Evolutionary conservation across 2,888 invertebrate species (phyloP).

Genomic region (Trichopria drosophilae): DNA sequence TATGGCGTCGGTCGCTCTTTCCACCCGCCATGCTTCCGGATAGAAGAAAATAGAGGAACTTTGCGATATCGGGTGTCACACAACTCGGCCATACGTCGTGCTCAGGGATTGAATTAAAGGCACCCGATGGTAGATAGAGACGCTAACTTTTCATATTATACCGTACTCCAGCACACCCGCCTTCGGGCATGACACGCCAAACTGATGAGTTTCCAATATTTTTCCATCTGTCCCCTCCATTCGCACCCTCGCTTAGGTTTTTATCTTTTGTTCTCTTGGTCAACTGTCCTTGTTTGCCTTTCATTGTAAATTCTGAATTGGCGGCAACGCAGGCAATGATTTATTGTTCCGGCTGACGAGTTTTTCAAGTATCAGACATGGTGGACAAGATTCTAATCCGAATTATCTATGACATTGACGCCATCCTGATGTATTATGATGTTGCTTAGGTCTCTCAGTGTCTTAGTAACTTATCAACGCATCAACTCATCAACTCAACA

Average conservation of each 20-base stretch:
- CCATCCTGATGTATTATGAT: too few relatives aligned
- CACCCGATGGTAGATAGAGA: conserved; percentile 33
- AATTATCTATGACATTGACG: too few relatives aligned
- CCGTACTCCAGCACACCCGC: conserved; percentile 10
- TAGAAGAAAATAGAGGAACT: conserved; percentile 34
- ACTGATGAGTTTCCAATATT: conserved; percentile 42
- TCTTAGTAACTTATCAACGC: too few relatives aligned
- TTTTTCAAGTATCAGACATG: too few relatives aligned
- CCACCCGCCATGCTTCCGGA: not conserved
- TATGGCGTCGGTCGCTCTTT: not conserved
- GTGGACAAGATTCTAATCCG: too few relatives aligned
- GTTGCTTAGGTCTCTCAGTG: too few relatives aligned
- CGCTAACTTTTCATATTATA: conserved; percentile 42
- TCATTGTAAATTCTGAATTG: too few relatives aligned
- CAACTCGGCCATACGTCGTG: conserved; percentile 38
- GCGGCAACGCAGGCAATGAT: too few relatives aligned
- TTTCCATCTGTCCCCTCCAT: conserved; percentile 11
- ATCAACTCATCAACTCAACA: too few relatives aligned
- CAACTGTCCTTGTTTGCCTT: too few relatives aligned
- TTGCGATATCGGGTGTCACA: conserved; percentile 39
- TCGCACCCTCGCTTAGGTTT: not conserved
- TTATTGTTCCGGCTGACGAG: too few relatives aligned
- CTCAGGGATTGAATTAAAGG: conserved; percentile 41
- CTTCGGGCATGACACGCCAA: conserved; percentile 31
- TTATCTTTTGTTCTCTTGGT: not conserved